These are phyloP conservation scores for Danaus plexippus DNA, from an alignment of 1,140 invertebrate genomes.

Conservation along the genomic window DNA sequence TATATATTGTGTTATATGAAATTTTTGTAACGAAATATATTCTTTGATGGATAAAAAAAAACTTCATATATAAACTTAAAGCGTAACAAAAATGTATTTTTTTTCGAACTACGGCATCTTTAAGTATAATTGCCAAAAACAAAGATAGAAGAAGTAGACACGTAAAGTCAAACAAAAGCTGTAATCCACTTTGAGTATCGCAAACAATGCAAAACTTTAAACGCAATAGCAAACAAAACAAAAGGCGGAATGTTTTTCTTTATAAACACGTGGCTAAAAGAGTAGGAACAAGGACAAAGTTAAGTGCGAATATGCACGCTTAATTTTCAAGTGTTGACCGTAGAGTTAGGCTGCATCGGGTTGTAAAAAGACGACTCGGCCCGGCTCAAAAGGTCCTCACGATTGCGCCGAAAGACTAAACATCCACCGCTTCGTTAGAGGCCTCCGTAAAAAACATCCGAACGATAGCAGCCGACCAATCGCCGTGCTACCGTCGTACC, in stretches of 20 bases:
- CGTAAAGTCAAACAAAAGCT: too few relatives aligned
- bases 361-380: constrained; percentile 43
- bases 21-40: too few relatives aligned
- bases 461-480: constrained; percentile 47
- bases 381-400: constrained; percentile 52
- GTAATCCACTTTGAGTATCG: too few relatives aligned
- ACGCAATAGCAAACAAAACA: constrained; percentile 11
- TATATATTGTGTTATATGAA: too few relatives aligned
- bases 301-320: constrained; percentile 62
- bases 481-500: constrained; percentile 50
- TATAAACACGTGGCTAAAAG: constrained; percentile 22
- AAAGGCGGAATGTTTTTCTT: constrained; percentile 26
- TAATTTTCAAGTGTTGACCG: constrained; percentile 59
- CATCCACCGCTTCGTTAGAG: constrained; percentile 62
- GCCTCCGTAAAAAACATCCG: constrained; percentile 43
- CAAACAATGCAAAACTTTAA: background rate
- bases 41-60: too few relatives aligned
- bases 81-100: too few relatives aligned
- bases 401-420: constrained; percentile 58
- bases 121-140: too few relatives aligned
- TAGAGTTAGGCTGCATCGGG: constrained; percentile 37
- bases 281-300: constrained; percentile 40
- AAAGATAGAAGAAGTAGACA: too few relatives aligned
- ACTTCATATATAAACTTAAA: too few relatives aligned
- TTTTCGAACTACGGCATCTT: too few relatives aligned